Base-by-base conservation (phyloP, 2,113 vertebrate species). In the Barnardius zonarius region DNA sequence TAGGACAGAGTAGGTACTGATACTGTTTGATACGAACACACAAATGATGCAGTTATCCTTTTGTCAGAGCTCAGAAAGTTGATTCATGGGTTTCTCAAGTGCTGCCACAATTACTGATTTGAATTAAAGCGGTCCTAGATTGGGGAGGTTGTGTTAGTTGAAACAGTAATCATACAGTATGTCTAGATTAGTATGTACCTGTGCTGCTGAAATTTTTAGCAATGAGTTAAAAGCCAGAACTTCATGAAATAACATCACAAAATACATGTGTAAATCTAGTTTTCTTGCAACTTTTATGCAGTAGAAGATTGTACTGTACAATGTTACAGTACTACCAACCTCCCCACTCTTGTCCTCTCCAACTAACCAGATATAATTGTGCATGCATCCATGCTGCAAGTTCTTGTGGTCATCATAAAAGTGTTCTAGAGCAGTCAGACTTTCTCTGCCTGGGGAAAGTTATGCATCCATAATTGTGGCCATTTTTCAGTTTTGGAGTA, bases 121-220 rank as follows among this genome's bases (percentile, higher is more conserved):
- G 20, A 73, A 75, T 23, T 35, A n/a, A 59, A 69, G 33, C 0
- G 1, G 10, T 55, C 14, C 27, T 48, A 39, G 43, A 37, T 3
- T 17, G 24, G 6, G 9, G 25, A 64, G 7, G 43, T 81, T 0
- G 0, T 17, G 49, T 43, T 51, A 41, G 13, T 20, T 64, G n/a
- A 70, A 55, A 59, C 77, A n/a, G 27, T 78, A 19, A 24, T 85
- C 1, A 0, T 25, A 27, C 20, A 52, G 11, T 24, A 4, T 43
- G 13, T 62, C 27, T 75, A 62, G 23, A 48, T 74, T 64, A 25
- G 9, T 28, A 16, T 17, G 25, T 52, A 48, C 13, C 20, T 14
- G 20, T 75, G 51, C 61, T 81, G 23, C 22, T 68, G 19, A 30
- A 6, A 7, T 51, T 41, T 31, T 64, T 72, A 85, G 33, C 83